Evolutionary conservation across 2,888 invertebrate genomes (phyloP), one percentile per base, ranked within the genome.

Genomic region (Tetranychus piercei): DNA sequence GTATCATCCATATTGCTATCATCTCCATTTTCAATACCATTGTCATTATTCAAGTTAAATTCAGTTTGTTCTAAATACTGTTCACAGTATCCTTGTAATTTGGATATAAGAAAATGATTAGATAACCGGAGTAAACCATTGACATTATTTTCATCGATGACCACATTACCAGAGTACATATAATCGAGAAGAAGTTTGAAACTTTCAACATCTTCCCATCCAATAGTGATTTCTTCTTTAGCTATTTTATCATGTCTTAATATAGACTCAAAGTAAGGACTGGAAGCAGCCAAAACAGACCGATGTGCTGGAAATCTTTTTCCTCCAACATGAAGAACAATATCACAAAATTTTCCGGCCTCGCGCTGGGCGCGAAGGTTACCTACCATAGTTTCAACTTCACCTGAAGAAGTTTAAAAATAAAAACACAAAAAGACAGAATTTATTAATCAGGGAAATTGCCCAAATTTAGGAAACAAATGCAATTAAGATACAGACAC

Each of bases 181-280:
- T 87, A 88, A 80, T 86, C 86, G 43, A 88, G 81, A 73, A 88
- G 83, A 65, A 83, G 82, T 23, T 83, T 82, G 81, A 88, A 88
- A 74, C 86, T 85, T 76, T 85, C 85, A 76, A 85, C 85, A 80
- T 87, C 85, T 78, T 85, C 82, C 80, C 86, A 86, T 74, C 84
- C 85, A 71, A 87, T 83, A 7, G 84, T 85, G 66, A 87, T 80
- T 80, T 86, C 84, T 79, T 86, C 86, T 78, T 84, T 83, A 34
- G 84, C 82, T 73, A 85, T 82, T 80, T 85, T 85, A 76, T 80
- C 79, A 15, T 55, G 11, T 74, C 86, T 86, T 77, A 87, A 82
- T 75, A 87, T 85, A 23, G 87, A 85, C 79, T 87, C 87, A 80
- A 88, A 87, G 80, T 87, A 87, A 0, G 87, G 87, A 75, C 87